These are phyloP conservation scores for Cygnus olor DNA, from an alignment of 2,797 vertebrate genomes.

Conservation along the genomic window DNA sequence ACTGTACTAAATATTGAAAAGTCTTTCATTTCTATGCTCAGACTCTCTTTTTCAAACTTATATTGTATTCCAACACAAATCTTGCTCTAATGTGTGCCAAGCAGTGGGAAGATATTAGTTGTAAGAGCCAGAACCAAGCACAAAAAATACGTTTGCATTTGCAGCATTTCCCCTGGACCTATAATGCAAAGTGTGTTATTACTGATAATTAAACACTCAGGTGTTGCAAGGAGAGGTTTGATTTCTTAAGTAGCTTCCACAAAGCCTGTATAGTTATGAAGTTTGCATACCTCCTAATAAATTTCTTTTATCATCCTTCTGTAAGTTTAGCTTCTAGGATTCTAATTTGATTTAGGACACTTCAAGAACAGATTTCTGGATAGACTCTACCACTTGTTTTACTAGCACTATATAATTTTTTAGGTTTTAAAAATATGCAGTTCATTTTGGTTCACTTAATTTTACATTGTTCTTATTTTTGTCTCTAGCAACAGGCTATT, in stretches of 20 bases:
- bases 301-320: background rate
- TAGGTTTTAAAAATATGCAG: background rate
- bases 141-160: background rate
- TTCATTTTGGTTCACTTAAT: background rate
- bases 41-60: background rate
- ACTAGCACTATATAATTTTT: background rate
- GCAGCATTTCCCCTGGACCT: background rate
- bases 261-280: background rate
- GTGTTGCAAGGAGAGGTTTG: background rate
- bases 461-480: background rate
- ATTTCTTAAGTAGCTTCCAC: background rate
- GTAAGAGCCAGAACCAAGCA: rapidly evolving
- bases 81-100: background rate
- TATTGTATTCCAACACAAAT: background rate
- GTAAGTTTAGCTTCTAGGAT: background rate
- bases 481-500: background rate
- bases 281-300: no score
- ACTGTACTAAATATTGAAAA: background rate
- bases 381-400: background rate
- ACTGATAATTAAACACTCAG: background rate
- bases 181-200: background rate
- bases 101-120: background rate
- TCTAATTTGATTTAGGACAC: background rate
- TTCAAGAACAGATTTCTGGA: background rate
- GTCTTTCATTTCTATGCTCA: background rate